phyloP scores from a whole-genome alignment of 37 sponge, comb jelly and placozoan genomes.

The Aphrocallistes beatrix region DNA sequence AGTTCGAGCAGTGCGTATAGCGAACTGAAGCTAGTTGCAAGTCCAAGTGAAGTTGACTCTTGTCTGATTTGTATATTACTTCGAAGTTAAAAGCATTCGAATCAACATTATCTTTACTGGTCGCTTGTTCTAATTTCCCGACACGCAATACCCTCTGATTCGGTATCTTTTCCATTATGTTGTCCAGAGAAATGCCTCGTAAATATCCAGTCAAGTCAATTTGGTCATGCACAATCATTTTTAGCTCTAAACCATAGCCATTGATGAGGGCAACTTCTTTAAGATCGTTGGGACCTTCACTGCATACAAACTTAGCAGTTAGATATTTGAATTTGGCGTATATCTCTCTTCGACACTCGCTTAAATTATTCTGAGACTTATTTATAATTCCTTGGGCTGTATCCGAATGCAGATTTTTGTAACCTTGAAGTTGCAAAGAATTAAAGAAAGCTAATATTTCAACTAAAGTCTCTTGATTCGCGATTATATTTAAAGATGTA shows the following conservation, averaged over 20 bases:
- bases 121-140: background rate
- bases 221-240: background rate
- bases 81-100: background rate
- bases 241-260: background rate
- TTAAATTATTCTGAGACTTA: background rate
- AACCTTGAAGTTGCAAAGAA: background rate
- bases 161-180: background rate
- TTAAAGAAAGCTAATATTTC: background rate
- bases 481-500: background rate
- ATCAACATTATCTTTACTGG: background rate
- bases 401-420: background rate
- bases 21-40: constrained; percentile 54
- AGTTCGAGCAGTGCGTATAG: constrained; percentile 64
- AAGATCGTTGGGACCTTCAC: constrained; percentile 7
- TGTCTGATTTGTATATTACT: background rate
- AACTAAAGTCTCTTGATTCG: constrained; percentile 1
- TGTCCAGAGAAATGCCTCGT: background rate
- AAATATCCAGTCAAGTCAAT: background rate
- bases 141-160: background rate
- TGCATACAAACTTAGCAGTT: constrained; percentile 11
- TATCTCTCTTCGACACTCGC: background rate
- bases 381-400: background rate
- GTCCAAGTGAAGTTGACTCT: background rate
- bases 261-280: background rate
- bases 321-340: background rate